Percentiles rank a stretch among this genome's conserved stretches.
Evolutionary conservation across 1,140 invertebrate genomes (phyloP).

Genomic region (Hetaerina americana): DNA sequence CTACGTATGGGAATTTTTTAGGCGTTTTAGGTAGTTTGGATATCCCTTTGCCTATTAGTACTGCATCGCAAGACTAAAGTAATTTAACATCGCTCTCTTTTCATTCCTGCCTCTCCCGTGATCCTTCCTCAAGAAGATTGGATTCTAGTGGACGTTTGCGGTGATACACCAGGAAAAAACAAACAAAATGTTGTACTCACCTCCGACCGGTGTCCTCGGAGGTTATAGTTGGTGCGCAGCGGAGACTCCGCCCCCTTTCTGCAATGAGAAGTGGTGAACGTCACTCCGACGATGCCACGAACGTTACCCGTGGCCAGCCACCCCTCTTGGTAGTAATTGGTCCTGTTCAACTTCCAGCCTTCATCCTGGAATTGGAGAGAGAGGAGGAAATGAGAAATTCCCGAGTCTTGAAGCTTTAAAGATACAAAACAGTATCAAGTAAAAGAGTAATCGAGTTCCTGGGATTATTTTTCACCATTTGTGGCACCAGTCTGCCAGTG

Average conservation of each 20-base stretch:
- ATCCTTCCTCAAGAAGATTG: too few relatives aligned
- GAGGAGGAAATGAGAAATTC: neutral
- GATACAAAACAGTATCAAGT: neutral
- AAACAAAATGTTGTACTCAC: conserved; percentile 39
- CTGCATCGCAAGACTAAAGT: too few relatives aligned
- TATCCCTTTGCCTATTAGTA: too few relatives aligned
- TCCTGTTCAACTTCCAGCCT: conserved; percentile 85
- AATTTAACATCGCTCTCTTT: too few relatives aligned
- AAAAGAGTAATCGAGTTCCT: neutral
- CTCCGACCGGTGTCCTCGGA: conserved; percentile 90
- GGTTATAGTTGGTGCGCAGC: conserved; percentile 91
- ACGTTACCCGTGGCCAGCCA: conserved; percentile 94
- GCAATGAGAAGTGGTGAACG: conserved; percentile 87
- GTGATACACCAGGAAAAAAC: too few relatives aligned
- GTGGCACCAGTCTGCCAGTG: neutral
- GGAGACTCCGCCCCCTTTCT: conserved; percentile 68
- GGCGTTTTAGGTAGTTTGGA: too few relatives aligned
- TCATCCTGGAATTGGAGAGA: conserved; percentile 50
- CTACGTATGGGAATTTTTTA: too few relatives aligned
- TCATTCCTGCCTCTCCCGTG: too few relatives aligned
- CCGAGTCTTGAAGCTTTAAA: too few relatives aligned
- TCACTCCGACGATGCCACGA: conserved; percentile 87
- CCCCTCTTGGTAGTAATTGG: conserved; percentile 96
- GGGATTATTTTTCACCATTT: neutral
- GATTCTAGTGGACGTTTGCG: too few relatives aligned